Percentiles rank a stretch among this genome's conserved stretches.
phyloP scores from a whole-genome alignment of 2,888 invertebrate genomes.

The Sphaeridia pumilis region DNA sequence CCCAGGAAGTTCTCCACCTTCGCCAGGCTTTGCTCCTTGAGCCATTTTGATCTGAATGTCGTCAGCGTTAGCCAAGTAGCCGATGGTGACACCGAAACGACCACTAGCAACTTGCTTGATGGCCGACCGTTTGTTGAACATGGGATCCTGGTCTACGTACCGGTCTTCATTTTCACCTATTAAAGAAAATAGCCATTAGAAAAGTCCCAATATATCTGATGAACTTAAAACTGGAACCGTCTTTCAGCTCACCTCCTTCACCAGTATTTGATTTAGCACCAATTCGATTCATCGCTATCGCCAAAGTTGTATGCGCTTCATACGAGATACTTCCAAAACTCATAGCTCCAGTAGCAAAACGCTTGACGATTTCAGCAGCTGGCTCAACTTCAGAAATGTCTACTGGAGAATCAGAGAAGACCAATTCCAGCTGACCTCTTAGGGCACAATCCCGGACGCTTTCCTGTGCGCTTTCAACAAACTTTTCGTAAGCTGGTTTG shows the following conservation, averaged over 20 bases:
- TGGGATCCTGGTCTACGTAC: conserved; percentile 67
- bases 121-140: conserved; percentile 75
- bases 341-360: conserved; percentile 91
- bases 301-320: conserved; percentile 90
- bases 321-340: conserved; percentile 93
- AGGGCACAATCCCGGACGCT: conserved; percentile 75
- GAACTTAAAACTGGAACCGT: neutral
- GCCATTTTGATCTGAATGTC: conserved; percentile 99
- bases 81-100: conserved; percentile 82
- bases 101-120: conserved; percentile 99
- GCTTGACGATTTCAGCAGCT: conserved; percentile 86
- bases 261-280: conserved; percentile 98
- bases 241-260: conserved; percentile 80
- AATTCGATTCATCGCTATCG: conserved; percentile 93
- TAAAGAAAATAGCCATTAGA: neutral
- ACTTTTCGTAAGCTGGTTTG: conserved; percentile 67
- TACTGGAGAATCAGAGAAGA: conserved; percentile 58
- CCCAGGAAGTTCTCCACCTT: conserved; percentile 86
- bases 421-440: conserved; percentile 83
- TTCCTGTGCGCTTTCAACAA: conserved; percentile 72
- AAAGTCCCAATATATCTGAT: neutral
- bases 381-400: conserved; percentile 82
- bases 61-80: conserved; percentile 93
- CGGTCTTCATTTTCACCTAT: conserved; percentile 49
- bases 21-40: conserved; percentile 97